Conservation (phyloP, 2,113 vertebrate species). For the Pachycephala philippinensis region DNA sequence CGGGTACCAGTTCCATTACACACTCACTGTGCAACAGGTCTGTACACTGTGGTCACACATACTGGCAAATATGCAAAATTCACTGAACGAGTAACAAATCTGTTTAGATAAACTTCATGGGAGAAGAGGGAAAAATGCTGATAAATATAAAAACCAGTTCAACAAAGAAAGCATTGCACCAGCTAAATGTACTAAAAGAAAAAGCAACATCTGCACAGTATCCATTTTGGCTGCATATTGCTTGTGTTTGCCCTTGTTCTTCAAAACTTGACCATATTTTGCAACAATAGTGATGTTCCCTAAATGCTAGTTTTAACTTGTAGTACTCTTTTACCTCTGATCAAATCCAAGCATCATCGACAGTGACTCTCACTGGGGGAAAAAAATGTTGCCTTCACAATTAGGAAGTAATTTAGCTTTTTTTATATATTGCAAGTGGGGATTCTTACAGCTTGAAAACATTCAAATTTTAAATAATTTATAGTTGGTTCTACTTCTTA, state of each 20-base stretch:
- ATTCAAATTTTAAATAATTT: neutral
- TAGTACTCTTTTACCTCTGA: neutral
- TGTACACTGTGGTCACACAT: neutral
- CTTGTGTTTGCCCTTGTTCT: neutral
- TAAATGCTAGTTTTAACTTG: neutral
- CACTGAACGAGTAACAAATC: neutral
- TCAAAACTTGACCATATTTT: neutral
- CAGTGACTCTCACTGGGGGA: neutral
- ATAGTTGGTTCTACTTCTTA: neutral
- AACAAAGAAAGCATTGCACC: neutral
- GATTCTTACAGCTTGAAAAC: neutral
- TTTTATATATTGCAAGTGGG: neutral
- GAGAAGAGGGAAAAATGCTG: neutral
- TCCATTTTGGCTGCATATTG: neutral
- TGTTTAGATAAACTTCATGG: neutral
- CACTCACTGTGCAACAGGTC: neutral
- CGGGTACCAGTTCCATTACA: neutral
- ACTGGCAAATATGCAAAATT: neutral
- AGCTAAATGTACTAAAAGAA: neutral
- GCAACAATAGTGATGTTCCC: neutral
- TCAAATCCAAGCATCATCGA: rapidly evolving
- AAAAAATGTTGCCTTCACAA: neutral
- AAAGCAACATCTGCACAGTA: neutral
- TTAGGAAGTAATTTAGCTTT: neutral
- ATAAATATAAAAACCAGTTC: neutral